Base-by-base conservation (phyloP, 30 jellyfish, hydroid and myxozoan genomes). In the Rhopilema esculentum region DNA sequence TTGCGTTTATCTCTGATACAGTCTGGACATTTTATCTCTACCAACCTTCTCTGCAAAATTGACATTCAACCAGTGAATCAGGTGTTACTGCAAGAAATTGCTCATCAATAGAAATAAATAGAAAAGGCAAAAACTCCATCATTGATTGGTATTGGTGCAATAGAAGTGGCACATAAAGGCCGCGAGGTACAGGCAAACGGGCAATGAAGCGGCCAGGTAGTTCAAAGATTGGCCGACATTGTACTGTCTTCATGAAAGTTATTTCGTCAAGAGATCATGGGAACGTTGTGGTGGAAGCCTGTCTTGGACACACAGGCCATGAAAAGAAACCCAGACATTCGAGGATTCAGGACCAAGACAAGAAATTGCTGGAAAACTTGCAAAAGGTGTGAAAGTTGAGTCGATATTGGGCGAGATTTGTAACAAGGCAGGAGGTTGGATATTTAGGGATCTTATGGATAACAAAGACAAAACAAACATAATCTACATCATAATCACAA, bases 191-290 rank as follows among this genome's bases (percentile, higher is more conserved):
- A 1, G 91, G 91, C 25, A 68, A 82, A 29, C 61, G 83, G 48
- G 83, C 91, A 1, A 82, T 82, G 91, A 82, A 82, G 65, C 92
- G 69, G 69, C 86, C 49, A 72, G 92, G 86, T 85, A 70, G 86
- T 19, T 83, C 92, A 12, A 83, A 83, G 50, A 83, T 83, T 17
- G 70, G 62, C 62, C 80, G 80, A 69, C 29, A 73, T 69, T 84
- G 91, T 30, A 81, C 91, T 29, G 91, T 84, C 53, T 66, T 21
- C 83, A 81, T 81, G 73, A 51, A 81, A 67, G 91, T 81, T 33
- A 21, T 12, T 21, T 28, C 74, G 9, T n/a, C 64, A n/a, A 81
- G 29, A 23, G 33, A 27, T 28, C 25, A 30, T 67, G 82, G 74
- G 27, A 66, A 82, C 22, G 48, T 82, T 9, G 48, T 72, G 31